A percentile compares a stretch with the other conserved stretches of the same genome.
These are phyloP conservation scores for Callithrix jacchus DNA, from an alignment of 2,113 vertebrate species.

Conservation along the genomic window DNA sequence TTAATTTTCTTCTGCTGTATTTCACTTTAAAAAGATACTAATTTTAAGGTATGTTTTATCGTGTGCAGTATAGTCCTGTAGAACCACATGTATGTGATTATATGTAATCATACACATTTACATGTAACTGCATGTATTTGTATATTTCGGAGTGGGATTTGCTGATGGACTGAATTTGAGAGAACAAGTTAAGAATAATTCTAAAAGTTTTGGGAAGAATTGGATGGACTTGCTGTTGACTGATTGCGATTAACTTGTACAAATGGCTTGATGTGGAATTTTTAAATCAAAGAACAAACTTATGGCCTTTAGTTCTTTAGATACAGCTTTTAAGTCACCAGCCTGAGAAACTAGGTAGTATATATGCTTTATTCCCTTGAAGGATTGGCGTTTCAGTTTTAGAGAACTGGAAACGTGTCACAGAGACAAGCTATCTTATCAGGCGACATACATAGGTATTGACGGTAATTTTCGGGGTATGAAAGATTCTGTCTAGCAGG, in stretches of 20 bases:
- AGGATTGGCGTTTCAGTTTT: background rate
- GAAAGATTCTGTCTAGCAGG: background rate
- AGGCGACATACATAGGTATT: background rate
- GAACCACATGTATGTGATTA: background rate
- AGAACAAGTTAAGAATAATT: background rate
- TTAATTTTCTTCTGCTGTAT: background rate
- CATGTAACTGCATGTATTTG: background rate
- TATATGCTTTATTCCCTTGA: background rate
- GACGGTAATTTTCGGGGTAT: background rate
- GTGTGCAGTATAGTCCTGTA: background rate
- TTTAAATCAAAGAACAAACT: background rate
- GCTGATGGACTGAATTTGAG: background rate
- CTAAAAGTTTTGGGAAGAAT: background rate
- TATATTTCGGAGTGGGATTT: background rate
- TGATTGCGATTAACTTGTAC: background rate
- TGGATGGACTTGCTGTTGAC: background rate
- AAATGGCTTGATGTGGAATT: background rate
- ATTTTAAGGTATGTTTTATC: background rate
- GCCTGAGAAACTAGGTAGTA: background rate
- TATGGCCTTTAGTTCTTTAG: background rate
- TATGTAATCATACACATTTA: background rate
- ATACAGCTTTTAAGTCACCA: background rate
- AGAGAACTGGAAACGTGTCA: background rate
- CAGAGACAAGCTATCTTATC: background rate
- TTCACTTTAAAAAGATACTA: background rate